Evolutionary conservation across 2,888 invertebrate genomes (phyloP).

Genomic region (Anarsia innoxiella): DNA sequence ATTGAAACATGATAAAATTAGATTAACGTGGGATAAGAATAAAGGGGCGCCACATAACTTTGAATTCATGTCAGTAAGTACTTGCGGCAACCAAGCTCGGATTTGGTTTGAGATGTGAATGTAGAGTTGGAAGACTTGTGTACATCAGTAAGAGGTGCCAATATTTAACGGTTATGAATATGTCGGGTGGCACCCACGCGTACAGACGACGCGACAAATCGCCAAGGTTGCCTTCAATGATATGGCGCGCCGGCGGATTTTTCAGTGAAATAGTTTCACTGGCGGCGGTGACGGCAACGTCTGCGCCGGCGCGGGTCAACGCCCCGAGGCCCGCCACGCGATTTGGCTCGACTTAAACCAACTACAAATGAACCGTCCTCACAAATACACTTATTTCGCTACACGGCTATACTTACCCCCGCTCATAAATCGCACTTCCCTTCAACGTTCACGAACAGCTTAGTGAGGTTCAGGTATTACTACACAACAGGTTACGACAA

Average conservation of each 20-base stretch:
- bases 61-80: too few relatives aligned
- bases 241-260: constrained; percentile 60
- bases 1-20: too few relatives aligned
- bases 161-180: constrained; percentile 62
- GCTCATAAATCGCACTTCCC: constrained; percentile 13
- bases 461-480: too few relatives aligned
- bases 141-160: constrained; percentile 51
- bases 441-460: too few relatives aligned
- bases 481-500: too few relatives aligned
- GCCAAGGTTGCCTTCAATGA: constrained; percentile 69
- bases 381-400: constrained; percentile 30
- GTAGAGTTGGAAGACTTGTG: constrained; percentile 20
- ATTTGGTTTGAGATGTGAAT: too few relatives aligned
- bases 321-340: constrained; percentile 60
- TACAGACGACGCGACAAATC: constrained; percentile 67
- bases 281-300: constrained; percentile 64
- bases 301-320: constrained; percentile 71
- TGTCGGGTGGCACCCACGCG: constrained; percentile 62
- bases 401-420: constrained; percentile 14
- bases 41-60: too few relatives aligned
- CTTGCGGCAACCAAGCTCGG: too few relatives aligned
- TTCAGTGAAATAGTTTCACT: constrained; percentile 72
- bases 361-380: constrained; percentile 49
- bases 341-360: constrained; percentile 54
- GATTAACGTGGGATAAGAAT: too few relatives aligned